Base-by-base conservation (phyloP, 1,140 invertebrate species). In the Bombus pyrosoma region DNA sequence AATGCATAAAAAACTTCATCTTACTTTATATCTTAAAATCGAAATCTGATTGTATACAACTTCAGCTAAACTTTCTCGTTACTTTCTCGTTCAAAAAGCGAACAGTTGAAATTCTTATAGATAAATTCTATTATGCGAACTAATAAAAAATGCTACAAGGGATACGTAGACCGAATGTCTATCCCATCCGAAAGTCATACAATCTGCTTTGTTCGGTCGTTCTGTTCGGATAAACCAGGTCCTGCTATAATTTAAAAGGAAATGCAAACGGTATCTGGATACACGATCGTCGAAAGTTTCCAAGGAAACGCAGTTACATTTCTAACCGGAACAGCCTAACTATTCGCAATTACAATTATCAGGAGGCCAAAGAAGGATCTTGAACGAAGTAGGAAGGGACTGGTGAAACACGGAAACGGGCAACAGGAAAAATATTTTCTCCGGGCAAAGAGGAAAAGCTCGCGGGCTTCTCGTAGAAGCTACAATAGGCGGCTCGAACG, bases 361-460 rank as follows among this genome's bases (percentile, higher is more conserved):
- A 22, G 10, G 43, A 37, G 32, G 32, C 10, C 12, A 18, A 75
- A n/a, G 41, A n/a, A 32, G 59, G 39, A 43, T 39, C 32, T 6
- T 3, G 41, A 10, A 37, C 13, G 41, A 8, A 39, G 37, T 39
- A 28, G 25, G 18, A 43, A 12, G 43, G 28, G 73, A 43, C 12
- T 15, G 74, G 22, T 25, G 59, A 32, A 43, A 53, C 32, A 25
- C 59, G 73, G 43, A 47, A 75, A 66, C 41, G 1, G 13, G 13
- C 12, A 72, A 41, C 66, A 68, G 69, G 83, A 69, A 85, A 74
- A 85, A 53, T 81, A 68, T 81, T 85, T 85, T 72, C 57, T 37
- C n/a, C n/a, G 22, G 39, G 47, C 37, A n/a, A 41, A 4, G 53
- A 53, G 74, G 79, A 53, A 69, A 74, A 75, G 72, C 66, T 85